Conservation (phyloP, 2,888 invertebrate species). For the Erebia palarica region DNA sequence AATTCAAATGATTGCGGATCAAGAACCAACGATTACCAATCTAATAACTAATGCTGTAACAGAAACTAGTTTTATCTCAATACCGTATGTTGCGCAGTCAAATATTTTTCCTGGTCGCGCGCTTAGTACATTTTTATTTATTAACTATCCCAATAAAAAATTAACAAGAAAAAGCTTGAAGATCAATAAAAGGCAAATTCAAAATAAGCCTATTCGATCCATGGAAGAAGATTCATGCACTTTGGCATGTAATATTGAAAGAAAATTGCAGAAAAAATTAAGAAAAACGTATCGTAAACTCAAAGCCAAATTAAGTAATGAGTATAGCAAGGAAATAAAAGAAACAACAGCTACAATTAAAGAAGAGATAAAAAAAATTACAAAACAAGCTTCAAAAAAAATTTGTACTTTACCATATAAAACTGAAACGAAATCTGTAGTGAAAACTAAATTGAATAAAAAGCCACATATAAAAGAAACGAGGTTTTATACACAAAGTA, state of each 20-base stretch:
- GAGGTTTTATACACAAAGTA: slow-evolving; percentile 25
- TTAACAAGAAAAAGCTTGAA: slow-evolving; percentile 5
- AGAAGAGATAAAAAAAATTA: slow-evolving; percentile 28
- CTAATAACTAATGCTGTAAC: slow-evolving; percentile 53
- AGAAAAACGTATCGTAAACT: slow-evolving; percentile 53
- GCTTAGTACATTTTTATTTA: slow-evolving; percentile 41
- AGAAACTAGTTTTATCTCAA: slow-evolving; percentile 50
- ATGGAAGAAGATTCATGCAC: slow-evolving; percentile 47
- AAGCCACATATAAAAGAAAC: slow-evolving; percentile 3
- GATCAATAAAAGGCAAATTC: slow-evolving; percentile 33
- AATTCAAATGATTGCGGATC: slow-evolving; percentile 49
- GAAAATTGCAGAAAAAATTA: slow-evolving; percentile 51
- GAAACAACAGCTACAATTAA: slow-evolving; percentile 44
- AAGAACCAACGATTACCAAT: slow-evolving; percentile 48
- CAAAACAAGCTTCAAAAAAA: slow-evolving; percentile 18
- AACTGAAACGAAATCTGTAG: background rate
- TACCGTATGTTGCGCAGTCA: slow-evolving; percentile 44
- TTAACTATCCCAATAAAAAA: slow-evolving; percentile 27
- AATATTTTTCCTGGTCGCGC: slow-evolving; percentile 30
- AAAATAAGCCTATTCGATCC: slow-evolving; percentile 46
- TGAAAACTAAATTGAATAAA: background rate
- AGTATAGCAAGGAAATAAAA: slow-evolving; percentile 47
- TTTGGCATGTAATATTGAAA: slow-evolving; percentile 51
- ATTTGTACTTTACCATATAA: slow-evolving; percentile 1
- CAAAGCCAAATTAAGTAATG: slow-evolving; percentile 51